Percentiles rank a stretch among this genome's conserved stretches.
Conservation (phyloP, 2,888 invertebrate genomes). For the Tipula lateralis region DNA sequence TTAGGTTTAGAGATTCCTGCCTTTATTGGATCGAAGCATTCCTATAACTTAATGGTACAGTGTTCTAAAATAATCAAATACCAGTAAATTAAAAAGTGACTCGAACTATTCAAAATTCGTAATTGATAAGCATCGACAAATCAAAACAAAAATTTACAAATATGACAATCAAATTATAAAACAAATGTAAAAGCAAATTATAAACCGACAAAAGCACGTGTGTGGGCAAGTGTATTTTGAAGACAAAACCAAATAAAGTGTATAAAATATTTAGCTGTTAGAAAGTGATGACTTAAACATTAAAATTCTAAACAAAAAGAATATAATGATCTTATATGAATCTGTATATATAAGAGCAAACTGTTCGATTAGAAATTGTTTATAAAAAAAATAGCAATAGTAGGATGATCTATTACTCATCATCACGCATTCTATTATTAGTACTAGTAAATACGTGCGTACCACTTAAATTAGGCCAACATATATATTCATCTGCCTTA, state of each 20-base stretch:
- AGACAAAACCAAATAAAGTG: not conserved
- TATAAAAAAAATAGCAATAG: not conserved
- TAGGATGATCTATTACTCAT: not conserved
- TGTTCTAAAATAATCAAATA: too few relatives aligned
- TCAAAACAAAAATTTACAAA: too few relatives aligned
- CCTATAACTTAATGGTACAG: too few relatives aligned
- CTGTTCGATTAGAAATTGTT: not conserved
- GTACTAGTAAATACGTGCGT: too few relatives aligned
- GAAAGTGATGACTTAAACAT: not conserved
- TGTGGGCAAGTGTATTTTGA: not conserved
- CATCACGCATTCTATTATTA: not conserved
- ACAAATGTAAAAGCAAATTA: too few relatives aligned
- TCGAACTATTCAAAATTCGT: too few relatives aligned
- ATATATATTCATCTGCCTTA: not conserved
- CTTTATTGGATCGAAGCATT: too few relatives aligned
- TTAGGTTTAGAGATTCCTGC: too few relatives aligned
- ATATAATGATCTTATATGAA: not conserved
- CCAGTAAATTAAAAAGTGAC: too few relatives aligned
- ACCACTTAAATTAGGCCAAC: not conserved
- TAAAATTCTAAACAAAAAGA: not conserved
- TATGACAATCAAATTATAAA: too few relatives aligned
- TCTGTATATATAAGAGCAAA: not conserved
- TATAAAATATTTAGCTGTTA: not conserved
- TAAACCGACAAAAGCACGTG: too few relatives aligned
- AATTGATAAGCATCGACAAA: too few relatives aligned